Conservation (phyloP, 2,113 vertebrate species). For the Chaetura pelagica region DNA sequence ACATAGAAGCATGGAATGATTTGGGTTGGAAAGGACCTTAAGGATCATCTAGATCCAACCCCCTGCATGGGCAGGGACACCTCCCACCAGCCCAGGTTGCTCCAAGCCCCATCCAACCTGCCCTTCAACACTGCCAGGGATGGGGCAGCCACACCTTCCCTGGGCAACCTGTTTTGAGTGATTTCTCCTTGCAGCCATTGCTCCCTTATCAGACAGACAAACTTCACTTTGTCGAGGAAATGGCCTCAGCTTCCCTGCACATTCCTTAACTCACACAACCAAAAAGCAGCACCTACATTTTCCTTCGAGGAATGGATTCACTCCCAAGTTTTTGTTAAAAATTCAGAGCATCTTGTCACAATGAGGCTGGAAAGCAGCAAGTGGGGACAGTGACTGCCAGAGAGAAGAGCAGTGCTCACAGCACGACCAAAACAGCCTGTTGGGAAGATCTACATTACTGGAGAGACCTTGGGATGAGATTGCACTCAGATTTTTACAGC, state of each 20-base stretch:
- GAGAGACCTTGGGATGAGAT: background rate
- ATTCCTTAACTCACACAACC: fast-evolving
- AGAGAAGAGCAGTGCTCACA: fast-evolving
- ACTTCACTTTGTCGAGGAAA: background rate
- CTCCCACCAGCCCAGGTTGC: too few species aligned
- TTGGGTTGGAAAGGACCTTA: too few species aligned
- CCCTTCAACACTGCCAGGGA: too few species aligned
- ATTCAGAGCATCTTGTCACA: fast-evolving
- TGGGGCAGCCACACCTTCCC: too few species aligned
- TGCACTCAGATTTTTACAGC: background rate
- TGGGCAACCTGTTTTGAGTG: too few species aligned
- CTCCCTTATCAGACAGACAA: background rate
- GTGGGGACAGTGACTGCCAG: fast-evolving
- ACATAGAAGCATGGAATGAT: too few species aligned
- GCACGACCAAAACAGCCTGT: fast-evolving
- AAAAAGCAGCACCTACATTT: fast-evolving
- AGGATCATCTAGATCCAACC: too few species aligned
- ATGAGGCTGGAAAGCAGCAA: background rate
- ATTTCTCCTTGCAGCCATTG: background rate
- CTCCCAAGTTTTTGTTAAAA: background rate
- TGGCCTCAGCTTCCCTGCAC: fast-evolving
- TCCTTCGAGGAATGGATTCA: background rate
- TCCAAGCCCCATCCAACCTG: too few species aligned
- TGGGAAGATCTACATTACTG: fast-evolving
- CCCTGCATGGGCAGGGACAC: too few species aligned